Percentiles rank a stretch among this genome's conserved stretches.
Conservation (phyloP, 2,113 vertebrate genomes). For the Connochaetes taurinus region DNA sequence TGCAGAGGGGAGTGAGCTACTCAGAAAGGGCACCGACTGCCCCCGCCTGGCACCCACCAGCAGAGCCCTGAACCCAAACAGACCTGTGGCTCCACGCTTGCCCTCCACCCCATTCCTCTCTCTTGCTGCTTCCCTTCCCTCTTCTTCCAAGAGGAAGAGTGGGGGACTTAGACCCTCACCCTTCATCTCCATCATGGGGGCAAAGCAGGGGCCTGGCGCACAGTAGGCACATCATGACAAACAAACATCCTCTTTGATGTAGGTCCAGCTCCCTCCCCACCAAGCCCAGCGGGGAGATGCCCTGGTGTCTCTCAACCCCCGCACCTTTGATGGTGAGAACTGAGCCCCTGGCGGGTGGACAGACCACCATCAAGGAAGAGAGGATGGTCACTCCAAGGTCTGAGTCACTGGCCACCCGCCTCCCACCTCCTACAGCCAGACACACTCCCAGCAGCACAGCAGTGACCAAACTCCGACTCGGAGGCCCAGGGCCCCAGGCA, state of each 20-base stretch:
- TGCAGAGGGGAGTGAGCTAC: not conserved
- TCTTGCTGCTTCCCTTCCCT: not conserved
- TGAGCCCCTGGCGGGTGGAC: not conserved
- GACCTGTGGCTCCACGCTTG: fast-evolving
- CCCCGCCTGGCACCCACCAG: not conserved
- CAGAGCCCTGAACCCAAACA: not conserved
- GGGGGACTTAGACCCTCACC: not conserved
- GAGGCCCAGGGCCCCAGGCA: not conserved
- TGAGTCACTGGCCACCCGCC: not conserved
- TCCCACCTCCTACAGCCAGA: not conserved
- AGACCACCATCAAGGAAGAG: not conserved
- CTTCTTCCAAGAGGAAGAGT: not conserved
- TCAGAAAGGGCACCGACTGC: not conserved
- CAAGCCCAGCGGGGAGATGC: not conserved
- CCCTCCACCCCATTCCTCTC: not conserved
- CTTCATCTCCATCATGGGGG: not conserved
- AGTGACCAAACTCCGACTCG: not conserved
- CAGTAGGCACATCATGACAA: not conserved
- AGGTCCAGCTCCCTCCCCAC: not conserved
- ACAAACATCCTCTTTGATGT: not conserved
- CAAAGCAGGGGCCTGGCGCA: not conserved
- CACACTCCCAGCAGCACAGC: not conserved
- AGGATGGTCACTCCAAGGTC: not conserved
- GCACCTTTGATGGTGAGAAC: not conserved
- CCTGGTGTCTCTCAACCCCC: not conserved